Conservation (phyloP, 2,888 invertebrate species). For the Parapristionchus giblindavisi region DNA sequence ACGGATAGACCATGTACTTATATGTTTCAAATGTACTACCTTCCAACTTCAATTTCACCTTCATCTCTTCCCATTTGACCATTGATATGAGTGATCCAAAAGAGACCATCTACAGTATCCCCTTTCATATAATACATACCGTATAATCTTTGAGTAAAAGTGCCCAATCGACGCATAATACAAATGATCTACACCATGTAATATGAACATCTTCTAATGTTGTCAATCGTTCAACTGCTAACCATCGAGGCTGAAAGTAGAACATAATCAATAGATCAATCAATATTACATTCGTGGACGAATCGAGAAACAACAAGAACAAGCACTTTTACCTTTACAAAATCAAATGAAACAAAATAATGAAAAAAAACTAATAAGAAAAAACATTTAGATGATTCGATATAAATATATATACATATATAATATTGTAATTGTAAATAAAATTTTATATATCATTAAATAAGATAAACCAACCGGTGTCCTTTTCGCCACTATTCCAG, state of each 20-base stretch:
- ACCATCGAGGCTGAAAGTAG: slow-evolving; percentile 56
- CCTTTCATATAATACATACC: not conserved
- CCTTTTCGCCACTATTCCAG: slow-evolving; percentile 58
- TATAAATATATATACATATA: not conserved
- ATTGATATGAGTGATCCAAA: too few relatives aligned
- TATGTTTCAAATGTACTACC: not conserved
- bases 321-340: too few relatives aligned
- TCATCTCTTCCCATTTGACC: not conserved
- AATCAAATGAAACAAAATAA: too few relatives aligned
- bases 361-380: too few relatives aligned
- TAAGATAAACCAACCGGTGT: slow-evolving; percentile 52
- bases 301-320: too few relatives aligned
- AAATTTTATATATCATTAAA: too few relatives aligned
- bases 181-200: slow-evolving; percentile 61
- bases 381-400: not conserved
- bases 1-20: not conserved
- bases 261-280: not conserved
- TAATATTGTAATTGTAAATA: not conserved
- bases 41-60: not conserved
- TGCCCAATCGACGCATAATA: slow-evolving; percentile 59
- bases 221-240: slow-evolving; percentile 53
- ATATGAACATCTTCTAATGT: slow-evolving; percentile 62
- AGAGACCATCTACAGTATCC: not conserved
- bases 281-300: too few relatives aligned
- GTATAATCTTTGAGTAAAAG: slow-evolving; percentile 53